Conservation (phyloP, 2,888 invertebrate species). For the Aleiodes alternator region DNA sequence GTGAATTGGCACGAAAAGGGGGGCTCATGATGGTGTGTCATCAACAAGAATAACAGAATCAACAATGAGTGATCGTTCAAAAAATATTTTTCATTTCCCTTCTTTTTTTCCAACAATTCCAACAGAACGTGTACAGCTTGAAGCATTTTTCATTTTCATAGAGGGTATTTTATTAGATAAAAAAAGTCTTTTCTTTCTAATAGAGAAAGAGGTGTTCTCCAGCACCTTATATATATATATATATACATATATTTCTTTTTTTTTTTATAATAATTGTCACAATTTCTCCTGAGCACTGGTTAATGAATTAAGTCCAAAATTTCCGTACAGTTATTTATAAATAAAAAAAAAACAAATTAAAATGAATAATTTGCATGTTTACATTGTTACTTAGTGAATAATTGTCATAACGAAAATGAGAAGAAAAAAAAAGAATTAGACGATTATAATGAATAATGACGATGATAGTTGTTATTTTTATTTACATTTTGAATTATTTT, state of each 20-base stretch:
- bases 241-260: conserved; percentile 15
- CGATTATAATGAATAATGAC: conserved; percentile 48
- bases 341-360: conserved; percentile 36
- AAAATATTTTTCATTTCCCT: conserved; percentile 16
- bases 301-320: conserved; percentile 55
- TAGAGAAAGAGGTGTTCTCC: conserved; percentile 38
- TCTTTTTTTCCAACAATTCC: conserved; percentile 1
- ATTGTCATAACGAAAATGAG: conserved; percentile 56
- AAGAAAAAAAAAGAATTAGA: conserved; percentile 35
- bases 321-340: conserved; percentile 48
- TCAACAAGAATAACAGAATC: conserved; percentile 23
- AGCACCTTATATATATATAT: too few relatives aligned
- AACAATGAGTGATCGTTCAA: conserved; percentile 9
- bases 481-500: conserved; percentile 37
- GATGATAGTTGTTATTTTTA: conserved; percentile 61
- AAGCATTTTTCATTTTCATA: conserved; percentile 21
- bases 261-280: conserved; percentile 34
- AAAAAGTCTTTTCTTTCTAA: conserved; percentile 29
- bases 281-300: conserved; percentile 43
- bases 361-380: conserved; percentile 58
- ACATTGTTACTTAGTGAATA: conserved; percentile 65
- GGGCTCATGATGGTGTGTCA: conserved; percentile 13
- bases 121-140: background rate
- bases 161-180: conserved; percentile 29
- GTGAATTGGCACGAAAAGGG: conserved; percentile 53